phyloP scores from a whole-genome alignment of 2,797 vertebrate genomes.

The Poecilia picta region DNA sequence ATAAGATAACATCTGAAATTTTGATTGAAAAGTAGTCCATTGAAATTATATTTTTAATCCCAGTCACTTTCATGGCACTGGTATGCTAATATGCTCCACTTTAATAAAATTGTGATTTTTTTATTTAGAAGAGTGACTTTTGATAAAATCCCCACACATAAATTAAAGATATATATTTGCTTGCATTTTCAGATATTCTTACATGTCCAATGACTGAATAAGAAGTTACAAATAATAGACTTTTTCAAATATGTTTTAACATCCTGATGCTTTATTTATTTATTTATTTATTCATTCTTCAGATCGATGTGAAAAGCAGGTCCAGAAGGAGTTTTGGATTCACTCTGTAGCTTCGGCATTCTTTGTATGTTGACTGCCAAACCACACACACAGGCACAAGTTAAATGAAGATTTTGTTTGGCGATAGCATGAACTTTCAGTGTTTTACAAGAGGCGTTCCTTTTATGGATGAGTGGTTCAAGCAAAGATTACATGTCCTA shows the following conservation, averaged over 20 bases:
- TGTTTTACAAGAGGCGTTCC: background rate
- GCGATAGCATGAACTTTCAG: background rate
- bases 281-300: too few species aligned
- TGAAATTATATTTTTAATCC: background rate
- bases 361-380: background rate
- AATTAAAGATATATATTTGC: background rate
- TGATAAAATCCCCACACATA: constrained; percentile 2
- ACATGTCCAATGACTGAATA: background rate
- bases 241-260: background rate
- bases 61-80: background rate
- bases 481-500: background rate
- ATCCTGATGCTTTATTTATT: background rate
- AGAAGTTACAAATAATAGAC: background rate
- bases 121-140: background rate
- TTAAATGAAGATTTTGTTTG: background rate
- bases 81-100: constrained; percentile 5
- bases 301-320: too few species aligned
- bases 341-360: background rate
- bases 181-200: background rate
- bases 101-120: background rate
- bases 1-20: constrained; percentile 2
- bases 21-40: background rate
- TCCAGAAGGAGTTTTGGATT: background rate
- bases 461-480: background rate
- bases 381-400: background rate